Conservation (phyloP, 2,888 invertebrate genomes). For the Sphecodes monilicornis region DNA sequence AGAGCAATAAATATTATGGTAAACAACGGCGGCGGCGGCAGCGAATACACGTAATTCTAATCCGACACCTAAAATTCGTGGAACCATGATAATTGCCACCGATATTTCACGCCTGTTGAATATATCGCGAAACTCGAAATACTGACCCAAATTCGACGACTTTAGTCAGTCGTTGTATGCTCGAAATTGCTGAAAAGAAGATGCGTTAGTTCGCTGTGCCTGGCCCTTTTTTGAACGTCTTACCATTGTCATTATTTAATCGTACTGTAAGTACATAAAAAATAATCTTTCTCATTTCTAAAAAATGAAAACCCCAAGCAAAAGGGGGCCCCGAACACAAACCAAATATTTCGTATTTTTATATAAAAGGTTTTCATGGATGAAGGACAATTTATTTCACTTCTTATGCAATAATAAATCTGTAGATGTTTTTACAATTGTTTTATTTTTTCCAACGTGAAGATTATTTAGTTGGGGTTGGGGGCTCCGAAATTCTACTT, state of each 20-base stretch:
- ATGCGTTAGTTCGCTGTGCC: conserved; percentile 42
- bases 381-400: too few relatives aligned
- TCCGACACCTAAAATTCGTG: conserved; percentile 20
- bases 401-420: too few relatives aligned
- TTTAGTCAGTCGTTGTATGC: conserved; percentile 13
- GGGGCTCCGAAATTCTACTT: too few relatives aligned
- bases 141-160: conserved; percentile 43
- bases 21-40: conserved; percentile 73
- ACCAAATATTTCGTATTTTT: too few relatives aligned
- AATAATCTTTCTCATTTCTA: neutral
- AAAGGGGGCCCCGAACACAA: too few relatives aligned
- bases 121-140: conserved; percentile 24
- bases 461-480: too few relatives aligned
- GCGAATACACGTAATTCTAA: conserved; percentile 47
- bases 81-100: conserved; percentile 39
- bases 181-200: conserved; percentile 58
- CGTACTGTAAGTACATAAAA: neutral
- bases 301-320: too few relatives aligned
- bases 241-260: neutral
- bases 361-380: too few relatives aligned
- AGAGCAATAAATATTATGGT: conserved; percentile 30
- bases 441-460: too few relatives aligned
- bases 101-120: conserved; percentile 27
- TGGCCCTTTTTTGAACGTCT: conserved; percentile 42
- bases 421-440: too few relatives aligned